Evolutionary conservation across 2,888 invertebrate genomes (phyloP), one percentile per base, ranked within the genome.

Genomic region (Oscheius myriophilus): DNA sequence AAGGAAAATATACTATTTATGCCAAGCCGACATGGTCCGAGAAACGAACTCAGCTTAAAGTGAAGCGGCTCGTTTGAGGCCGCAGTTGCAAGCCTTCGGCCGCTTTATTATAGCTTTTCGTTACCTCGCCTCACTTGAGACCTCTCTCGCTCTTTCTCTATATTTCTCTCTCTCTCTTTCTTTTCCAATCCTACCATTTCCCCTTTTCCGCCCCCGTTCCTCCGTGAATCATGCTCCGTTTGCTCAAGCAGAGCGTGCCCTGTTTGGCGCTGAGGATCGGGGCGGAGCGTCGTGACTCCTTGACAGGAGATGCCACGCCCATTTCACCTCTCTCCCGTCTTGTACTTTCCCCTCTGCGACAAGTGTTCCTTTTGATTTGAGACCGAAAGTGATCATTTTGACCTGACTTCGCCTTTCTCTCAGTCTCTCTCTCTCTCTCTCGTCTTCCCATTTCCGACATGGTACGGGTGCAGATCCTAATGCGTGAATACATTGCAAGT

Each of bases 221-320:
- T 16, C 23, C 21, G 18, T 21, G 49, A 49, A 33, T 49, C 39
- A 54, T 11, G 25, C 61, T 26, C 33, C 43, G 58, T 58, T 58
- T 58, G 45, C 58, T 58, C 58, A 58, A 58, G 58, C 42, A 43
- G 18, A 42, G 25, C 58, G 42, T 42, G 58, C 25, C 23, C 58
- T 33, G 33, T 33, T 33, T 33, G 33, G 33, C 33, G 33, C 33
- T 33, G 23, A 43, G 58, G 58, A 58, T 58, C 26, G 33, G 49
- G 23, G 18, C 11, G 46, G 25, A 49, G 61, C 61, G 61, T 59
- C 61, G 61, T 61, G 61, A 61, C 61, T 49, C 61, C 61, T 61
- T 61, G 61, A 61, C 61, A 49, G 61, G 42, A 16, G 11, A 2
- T 3, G 41, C 49, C 46, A 43, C 61, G 39, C 61, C n/a, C 12